phyloP scores from a whole-genome alignment of 2,888 invertebrate genomes.

The Caenorhabditis zanzibari region DNA sequence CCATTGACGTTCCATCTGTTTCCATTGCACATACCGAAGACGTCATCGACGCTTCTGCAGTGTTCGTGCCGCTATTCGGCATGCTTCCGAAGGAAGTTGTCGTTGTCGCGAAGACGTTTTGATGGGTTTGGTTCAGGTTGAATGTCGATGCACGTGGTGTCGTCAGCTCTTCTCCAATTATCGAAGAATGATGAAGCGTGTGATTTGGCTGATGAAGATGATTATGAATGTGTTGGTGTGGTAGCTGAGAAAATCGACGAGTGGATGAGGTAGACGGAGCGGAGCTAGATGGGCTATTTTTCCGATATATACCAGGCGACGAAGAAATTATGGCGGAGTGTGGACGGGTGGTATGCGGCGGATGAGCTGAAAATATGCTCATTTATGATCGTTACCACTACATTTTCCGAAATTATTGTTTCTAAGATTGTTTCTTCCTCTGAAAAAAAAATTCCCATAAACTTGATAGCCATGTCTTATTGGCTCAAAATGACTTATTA shows the following conservation, averaged over 20 bases:
- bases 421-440: too few species aligned
- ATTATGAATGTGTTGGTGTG: constrained; percentile 14
- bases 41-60: constrained; percentile 58
- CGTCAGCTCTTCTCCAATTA: constrained; percentile 47
- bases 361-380: constrained; percentile 44
- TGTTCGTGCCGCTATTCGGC: constrained; percentile 65
- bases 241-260: constrained; percentile 32
- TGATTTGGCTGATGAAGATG: constrained; percentile 26
- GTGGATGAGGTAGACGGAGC: constrained; percentile 17
- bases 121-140: constrained; percentile 36
- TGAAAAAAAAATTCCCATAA: too few species aligned
- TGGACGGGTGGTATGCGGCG: constrained; percentile 50
- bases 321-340: constrained; percentile 50
- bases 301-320: constrained; percentile 32
- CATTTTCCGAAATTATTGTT: too few species aligned
- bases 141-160: constrained; percentile 62
- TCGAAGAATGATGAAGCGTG: constrained; percentile 7
- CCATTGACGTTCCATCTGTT: constrained; percentile 24
- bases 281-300: constrained; percentile 39
- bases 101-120: constrained; percentile 2
- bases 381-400: too few species aligned
- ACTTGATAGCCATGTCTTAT: not conserved
- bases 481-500: too few species aligned
- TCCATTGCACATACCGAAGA: constrained; percentile 60
- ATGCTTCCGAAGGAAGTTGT: constrained; percentile 35